phyloP scores from a whole-genome alignment of 1,140 invertebrate genomes.

The Trachymyrmex septentrionalis region DNA sequence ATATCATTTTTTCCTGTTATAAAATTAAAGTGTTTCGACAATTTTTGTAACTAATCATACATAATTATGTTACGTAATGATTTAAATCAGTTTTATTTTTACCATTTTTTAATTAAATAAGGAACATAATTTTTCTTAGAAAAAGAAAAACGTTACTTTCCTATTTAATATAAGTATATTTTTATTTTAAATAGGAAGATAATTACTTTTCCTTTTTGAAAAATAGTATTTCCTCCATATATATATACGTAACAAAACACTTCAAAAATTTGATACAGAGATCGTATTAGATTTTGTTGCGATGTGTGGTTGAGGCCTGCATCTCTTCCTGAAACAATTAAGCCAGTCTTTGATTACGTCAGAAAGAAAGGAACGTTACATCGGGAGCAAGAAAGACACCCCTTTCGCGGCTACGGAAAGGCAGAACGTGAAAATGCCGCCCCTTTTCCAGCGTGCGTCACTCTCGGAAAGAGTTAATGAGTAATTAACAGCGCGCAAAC shows the following conservation, averaged over 20 bases:
- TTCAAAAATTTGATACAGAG: neutral
- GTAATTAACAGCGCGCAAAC: slow-evolving; percentile 82
- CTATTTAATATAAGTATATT: neutral
- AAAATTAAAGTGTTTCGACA: neutral
- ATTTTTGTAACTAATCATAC: neutral
- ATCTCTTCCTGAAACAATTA: neutral
- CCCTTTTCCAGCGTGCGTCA: slow-evolving; percentile 65
- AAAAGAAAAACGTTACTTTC: neutral
- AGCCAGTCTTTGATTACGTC: slow-evolving; percentile 11
- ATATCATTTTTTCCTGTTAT: neutral
- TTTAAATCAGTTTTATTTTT: neutral
- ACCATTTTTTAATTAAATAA: neutral
- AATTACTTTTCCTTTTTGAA: too few relatives aligned
- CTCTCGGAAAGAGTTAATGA: slow-evolving; percentile 80
- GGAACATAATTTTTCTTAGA: neutral
- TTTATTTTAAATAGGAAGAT: neutral
- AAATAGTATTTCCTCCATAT: too few relatives aligned
- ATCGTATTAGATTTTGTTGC: neutral
- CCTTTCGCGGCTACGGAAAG: neutral
- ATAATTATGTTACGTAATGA: neutral
- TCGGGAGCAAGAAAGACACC: slow-evolving; percentile 25
- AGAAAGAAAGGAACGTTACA: neutral
- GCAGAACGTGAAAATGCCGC: slow-evolving; percentile 20
- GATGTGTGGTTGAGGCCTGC: neutral
- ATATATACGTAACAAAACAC: too few relatives aligned